Evolutionary conservation across 2,888 invertebrate species (phyloP).

Genomic region (Spilarctia lutea): DNA sequence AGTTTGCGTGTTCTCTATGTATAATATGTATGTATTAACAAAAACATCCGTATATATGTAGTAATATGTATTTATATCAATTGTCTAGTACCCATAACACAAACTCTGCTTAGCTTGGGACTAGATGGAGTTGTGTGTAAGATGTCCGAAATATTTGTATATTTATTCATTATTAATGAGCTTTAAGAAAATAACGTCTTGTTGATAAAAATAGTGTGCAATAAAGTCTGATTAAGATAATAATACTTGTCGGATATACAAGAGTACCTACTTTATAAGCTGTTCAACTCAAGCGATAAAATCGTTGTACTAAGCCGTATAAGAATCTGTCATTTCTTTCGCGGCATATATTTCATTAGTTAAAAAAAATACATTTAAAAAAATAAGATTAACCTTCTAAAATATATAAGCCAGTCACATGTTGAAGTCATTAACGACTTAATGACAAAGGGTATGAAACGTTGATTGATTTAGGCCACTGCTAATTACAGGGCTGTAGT

Average conservation of each 20-base stretch:
- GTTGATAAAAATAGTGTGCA: not conserved
- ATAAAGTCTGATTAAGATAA: not conserved
- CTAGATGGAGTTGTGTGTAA: too few relatives aligned
- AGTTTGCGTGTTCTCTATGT: too few relatives aligned
- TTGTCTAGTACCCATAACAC: too few relatives aligned
- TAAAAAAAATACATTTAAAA: not conserved
- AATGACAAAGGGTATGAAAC: slow-evolving; percentile 46
- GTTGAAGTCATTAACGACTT: slow-evolving; percentile 44
- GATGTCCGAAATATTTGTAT: too few relatives aligned
- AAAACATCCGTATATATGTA: too few relatives aligned
- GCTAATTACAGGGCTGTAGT: slow-evolving; percentile 47
- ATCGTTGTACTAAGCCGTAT: not conserved
- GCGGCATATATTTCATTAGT: not conserved
- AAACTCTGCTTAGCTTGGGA: too few relatives aligned
- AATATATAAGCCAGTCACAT: slow-evolving; percentile 33
- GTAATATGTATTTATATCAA: too few relatives aligned
- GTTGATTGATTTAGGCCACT: slow-evolving; percentile 51
- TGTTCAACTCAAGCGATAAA: not conserved
- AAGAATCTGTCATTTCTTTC: not conserved
- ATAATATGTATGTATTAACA: too few relatives aligned
- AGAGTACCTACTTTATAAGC: not conserved
- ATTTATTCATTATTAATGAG: too few relatives aligned
- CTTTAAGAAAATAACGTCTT: not conserved
- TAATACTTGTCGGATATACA: not conserved
- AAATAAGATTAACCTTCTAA: slow-evolving; percentile 7